phyloP scores from a whole-genome alignment of 2,113 vertebrate genomes.

The Herpetotheres cachinnans region DNA sequence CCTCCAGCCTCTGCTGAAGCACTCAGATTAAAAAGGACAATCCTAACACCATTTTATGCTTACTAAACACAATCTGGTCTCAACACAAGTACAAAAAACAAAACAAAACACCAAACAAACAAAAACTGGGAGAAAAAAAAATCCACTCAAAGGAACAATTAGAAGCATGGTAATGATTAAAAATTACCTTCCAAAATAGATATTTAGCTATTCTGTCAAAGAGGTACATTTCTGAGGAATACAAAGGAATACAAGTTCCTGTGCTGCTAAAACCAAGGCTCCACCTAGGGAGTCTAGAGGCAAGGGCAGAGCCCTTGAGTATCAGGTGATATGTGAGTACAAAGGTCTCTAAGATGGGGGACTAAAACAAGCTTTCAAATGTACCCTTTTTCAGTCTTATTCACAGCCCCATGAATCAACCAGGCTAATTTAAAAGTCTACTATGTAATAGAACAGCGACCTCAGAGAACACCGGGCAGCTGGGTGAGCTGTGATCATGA shows the following conservation, averaged over 20 bases:
- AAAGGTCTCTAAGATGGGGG: background rate
- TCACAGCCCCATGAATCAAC: background rate
- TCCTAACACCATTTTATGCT: background rate
- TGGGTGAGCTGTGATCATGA: background rate
- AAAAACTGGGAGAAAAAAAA: background rate
- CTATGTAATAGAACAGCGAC: background rate
- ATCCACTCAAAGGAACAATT: background rate
- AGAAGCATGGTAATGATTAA: background rate
- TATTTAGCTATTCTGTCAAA: background rate
- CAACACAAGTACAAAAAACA: background rate
- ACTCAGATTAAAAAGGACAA: background rate
- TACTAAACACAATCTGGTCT: background rate
- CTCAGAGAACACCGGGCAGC: fast-evolving
- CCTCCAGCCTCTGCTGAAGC: background rate
- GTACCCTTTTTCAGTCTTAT: background rate
- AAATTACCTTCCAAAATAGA: background rate
- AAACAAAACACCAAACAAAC: background rate
- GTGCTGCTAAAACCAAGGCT: background rate
- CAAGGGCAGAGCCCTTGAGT: background rate
- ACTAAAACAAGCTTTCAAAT: background rate
- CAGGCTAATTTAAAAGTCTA: background rate
- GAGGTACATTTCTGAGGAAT: background rate
- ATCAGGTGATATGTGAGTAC: fast-evolving
- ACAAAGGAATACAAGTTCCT: background rate
- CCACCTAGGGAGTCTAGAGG: background rate